A percentile compares a stretch with the other conserved stretches of the same genome.
Conservation (phyloP, 2,888 invertebrate genomes). For the Hypolimnas misippus region DNA sequence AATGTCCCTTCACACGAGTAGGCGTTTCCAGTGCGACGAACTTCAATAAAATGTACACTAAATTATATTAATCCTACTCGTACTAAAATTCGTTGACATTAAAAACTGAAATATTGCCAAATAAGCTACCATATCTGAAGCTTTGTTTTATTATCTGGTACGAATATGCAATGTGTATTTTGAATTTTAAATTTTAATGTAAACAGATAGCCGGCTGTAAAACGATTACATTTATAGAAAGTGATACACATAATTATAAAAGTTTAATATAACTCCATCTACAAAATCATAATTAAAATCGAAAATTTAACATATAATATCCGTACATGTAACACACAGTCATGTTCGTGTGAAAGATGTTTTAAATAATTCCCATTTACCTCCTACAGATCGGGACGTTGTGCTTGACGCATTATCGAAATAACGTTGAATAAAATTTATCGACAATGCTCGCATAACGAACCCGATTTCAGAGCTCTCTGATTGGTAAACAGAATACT, state of each 20-base stretch:
- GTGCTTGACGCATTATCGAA: slow-evolving; percentile 54
- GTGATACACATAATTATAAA: too few species aligned
- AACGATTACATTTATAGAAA: too few species aligned
- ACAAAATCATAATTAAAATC: too few species aligned
- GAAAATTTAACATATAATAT: too few species aligned
- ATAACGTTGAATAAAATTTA: slow-evolving; percentile 61
- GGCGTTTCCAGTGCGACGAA: slow-evolving; percentile 40
- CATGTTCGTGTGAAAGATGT: slow-evolving; percentile 42
- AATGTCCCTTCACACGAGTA: slow-evolving; percentile 58
- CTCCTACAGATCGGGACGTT: slow-evolving; percentile 46
- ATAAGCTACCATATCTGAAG: neutral
- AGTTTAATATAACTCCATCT: too few species aligned
- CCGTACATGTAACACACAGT: too few species aligned
- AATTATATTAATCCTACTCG: slow-evolving; percentile 11
- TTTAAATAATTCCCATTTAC: slow-evolving; percentile 42
- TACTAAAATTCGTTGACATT: slow-evolving; percentile 8
- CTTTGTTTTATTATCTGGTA: too few species aligned
- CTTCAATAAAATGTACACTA: slow-evolving; percentile 24
- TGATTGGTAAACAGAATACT: slow-evolving; percentile 54
- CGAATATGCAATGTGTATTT: too few species aligned
- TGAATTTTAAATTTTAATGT: too few species aligned
- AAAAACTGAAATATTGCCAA: slow-evolving; percentile 2
- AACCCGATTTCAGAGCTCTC: slow-evolving; percentile 50
- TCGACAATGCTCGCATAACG: slow-evolving; percentile 53
- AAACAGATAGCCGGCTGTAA: too few species aligned